These are phyloP conservation scores for Danio aesculapii DNA, from an alignment of 2,797 vertebrate species.

Conservation along the genomic window DNA sequence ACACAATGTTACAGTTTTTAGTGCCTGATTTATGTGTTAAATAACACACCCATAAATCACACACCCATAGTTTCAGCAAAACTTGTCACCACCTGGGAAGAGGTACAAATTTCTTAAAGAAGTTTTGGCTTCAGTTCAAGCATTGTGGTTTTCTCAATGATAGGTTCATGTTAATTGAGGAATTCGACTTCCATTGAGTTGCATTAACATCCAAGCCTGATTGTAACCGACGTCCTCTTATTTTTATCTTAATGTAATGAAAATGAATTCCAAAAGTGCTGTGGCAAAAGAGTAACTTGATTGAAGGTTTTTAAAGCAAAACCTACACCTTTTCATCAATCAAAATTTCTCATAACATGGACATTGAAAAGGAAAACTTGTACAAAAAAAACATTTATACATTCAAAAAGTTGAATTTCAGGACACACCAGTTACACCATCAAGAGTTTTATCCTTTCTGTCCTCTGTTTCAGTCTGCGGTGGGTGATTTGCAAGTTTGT, in stretches of 20 bases:
- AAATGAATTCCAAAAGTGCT: background rate
- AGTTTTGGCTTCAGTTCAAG: constrained; percentile 23
- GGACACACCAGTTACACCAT: background rate
- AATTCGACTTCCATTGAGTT: background rate
- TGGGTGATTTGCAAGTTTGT: constrained; percentile 32
- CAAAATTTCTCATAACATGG: background rate
- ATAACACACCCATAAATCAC: constrained; percentile 13
- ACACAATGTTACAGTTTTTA: background rate
- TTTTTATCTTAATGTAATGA: background rate
- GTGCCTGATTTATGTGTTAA: constrained; percentile 20
- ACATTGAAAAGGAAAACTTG: background rate
- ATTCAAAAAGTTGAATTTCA: background rate
- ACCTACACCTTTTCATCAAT: background rate
- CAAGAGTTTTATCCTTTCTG: background rate
- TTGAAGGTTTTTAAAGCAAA: background rate
- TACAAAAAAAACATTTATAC: background rate
- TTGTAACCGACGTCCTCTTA: background rate
- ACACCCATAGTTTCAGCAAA: background rate
- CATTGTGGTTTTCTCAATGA: constrained; percentile 8
- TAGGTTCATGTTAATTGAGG: background rate
- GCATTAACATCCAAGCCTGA: background rate
- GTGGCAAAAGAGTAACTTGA: background rate
- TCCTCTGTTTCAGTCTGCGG: background rate
- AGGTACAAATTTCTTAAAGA: background rate
- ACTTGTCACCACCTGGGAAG: background rate